Evolutionary conservation across 2,797 vertebrate species (phyloP), one percentile per base, ranked within the genome.

Genomic region (Bufotes viridis): DNA sequence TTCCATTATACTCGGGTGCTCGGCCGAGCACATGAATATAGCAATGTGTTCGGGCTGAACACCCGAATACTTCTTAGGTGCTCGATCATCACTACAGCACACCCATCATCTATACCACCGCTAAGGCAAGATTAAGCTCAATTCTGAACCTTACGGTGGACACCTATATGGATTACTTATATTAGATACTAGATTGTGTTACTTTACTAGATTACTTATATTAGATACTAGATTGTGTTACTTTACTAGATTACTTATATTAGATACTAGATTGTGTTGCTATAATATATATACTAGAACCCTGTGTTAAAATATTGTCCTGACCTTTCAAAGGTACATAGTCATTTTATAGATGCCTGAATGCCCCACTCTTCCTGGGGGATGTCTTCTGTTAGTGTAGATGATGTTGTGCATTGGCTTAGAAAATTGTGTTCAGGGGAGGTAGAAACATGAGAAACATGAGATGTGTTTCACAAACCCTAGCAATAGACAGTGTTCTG

Each of bases 401-500:
- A 72, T 72, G 67, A 34, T 57, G 67, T 20, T 20, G 42, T 18
- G 34, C 57, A 63, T 76, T 76, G 74, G 58, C 29, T 42, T 24
- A 51, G 79, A 81, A 83, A 57, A 72, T 84, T 20, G 53, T 84
- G 69, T 26, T 42, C 26, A 60, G 26, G 53, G 67, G 82, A 60
- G 26, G 82, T 34, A 24, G 81, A 84, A 84, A 84, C 15, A 18
- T 42, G 69, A 24, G 81, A 84, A 84, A 84, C 15, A 18, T 42
- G 69, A 84, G 82, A 18, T 9, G 57, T 60, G 53, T 69, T 74
- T 74, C 69, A 74, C 55, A 72, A 57, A 74, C 58, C 82, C 69
- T 72, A 84, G 82, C 82, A 84, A 84, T 84, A 82, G 81, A 82
- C 81, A 83, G 60, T 61, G 57, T 60, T 69, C 65, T 60, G 67